phyloP scores from a whole-genome alignment of 2,797 vertebrate species.

The Xenops minutus region DNA sequence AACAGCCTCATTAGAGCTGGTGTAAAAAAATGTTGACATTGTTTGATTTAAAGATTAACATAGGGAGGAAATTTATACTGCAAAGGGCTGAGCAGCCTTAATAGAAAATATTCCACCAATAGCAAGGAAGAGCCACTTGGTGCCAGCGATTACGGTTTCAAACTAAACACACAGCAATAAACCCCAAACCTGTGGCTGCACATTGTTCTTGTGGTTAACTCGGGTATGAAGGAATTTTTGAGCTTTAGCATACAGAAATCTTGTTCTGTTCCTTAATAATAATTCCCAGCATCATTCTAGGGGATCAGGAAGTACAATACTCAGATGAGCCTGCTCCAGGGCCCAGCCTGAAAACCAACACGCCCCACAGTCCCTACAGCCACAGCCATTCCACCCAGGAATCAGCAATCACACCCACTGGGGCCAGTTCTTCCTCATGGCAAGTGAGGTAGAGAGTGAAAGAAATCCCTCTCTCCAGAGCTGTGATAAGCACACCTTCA shows the following conservation, averaged over 20 bases:
- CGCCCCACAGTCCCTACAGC: background rate
- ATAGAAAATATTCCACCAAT: background rate
- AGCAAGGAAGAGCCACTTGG: background rate
- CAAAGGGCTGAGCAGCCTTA: background rate
- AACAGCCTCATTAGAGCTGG: constrained; percentile 46
- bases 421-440: background rate
- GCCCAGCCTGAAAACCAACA: rapidly evolving
- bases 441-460: background rate
- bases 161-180: background rate
- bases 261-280: background rate
- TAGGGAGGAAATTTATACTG: constrained; percentile 1
- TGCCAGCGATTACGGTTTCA: background rate
- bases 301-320: background rate
- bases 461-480: background rate
- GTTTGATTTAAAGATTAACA: constrained; percentile 51
- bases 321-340: background rate
- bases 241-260: background rate
- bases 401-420: background rate
- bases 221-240: background rate
- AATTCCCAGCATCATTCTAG: background rate
- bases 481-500: background rate
- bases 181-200: background rate
- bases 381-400: background rate
- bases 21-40: constrained; percentile 44
- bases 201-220: background rate